These are phyloP conservation scores for Protaetia brevitarsis DNA, from an alignment of 1,140 invertebrate genomes.

Conservation along the genomic window DNA sequence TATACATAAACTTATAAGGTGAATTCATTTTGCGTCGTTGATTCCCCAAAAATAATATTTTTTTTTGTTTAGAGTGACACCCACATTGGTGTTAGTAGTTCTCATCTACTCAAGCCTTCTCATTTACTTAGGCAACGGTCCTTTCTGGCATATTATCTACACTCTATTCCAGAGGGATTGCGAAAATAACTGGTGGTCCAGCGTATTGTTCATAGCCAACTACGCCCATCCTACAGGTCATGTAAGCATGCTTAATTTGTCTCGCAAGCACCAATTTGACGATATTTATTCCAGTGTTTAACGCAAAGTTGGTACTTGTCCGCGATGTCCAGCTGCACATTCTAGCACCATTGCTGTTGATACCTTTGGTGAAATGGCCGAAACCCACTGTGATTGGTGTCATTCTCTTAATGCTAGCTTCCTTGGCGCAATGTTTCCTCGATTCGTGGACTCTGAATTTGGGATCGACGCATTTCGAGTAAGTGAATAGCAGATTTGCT, in stretches of 20 bases:
- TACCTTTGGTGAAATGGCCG: constrained; percentile 29
- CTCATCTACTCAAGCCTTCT: not conserved
- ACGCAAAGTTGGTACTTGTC: constrained; percentile 49
- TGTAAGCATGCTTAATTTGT: not conserved
- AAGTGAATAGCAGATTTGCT: no score
- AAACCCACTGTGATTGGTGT: not conserved
- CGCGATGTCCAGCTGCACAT: constrained; percentile 49
- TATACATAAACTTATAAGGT: not conserved
- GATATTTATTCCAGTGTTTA: constrained; percentile 41
- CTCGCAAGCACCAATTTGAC: not conserved
- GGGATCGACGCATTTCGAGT: constrained; percentile 25
- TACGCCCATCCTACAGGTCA: constrained; percentile 5
- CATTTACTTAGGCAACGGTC: constrained; percentile 7
- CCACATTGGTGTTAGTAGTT: not conserved
- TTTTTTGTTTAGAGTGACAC: not conserved
- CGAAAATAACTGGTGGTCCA: constrained; percentile 20
- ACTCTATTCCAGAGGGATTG: constrained; percentile 10
- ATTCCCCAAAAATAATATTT: not conserved
- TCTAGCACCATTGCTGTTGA: constrained; percentile 46
- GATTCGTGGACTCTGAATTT: constrained; percentile 11
- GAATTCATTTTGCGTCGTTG: not conserved
- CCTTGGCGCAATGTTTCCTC: not conserved
- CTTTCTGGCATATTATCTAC: constrained; percentile 17
- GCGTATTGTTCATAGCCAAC: constrained; percentile 2
- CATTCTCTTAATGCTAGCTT: not conserved